Evolutionary conservation across 37 sponge, comb jelly and placozoan species (phyloP), one percentile per base, ranked within the genome.

Genomic region (Spongia lamella): DNA sequence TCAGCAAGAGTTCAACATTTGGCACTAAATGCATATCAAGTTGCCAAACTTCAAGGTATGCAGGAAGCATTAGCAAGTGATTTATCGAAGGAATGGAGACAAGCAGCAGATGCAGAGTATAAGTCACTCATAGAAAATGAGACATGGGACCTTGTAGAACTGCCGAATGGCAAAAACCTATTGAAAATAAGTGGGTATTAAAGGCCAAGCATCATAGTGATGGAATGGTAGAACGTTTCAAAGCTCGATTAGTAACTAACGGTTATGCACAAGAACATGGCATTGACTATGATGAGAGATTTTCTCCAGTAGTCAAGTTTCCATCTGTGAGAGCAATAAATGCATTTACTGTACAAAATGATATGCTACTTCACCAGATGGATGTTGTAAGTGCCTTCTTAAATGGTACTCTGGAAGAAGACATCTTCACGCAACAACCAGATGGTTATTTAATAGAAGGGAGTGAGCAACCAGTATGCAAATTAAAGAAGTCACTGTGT

Each of bases 331-430:
- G 77, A 61, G 71, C 71, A n/a, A 62, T 76, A n/a, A 38, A 77
- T 7, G 84, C 78, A 36, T 56, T 83, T 17, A 76, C 83, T 29
- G 67, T 83, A 11, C 84, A 84, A 47, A 56, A 85, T 14, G 74
- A 54, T 32, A 72, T 85, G 73, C 25, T 53, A 1, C 7, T n/a
- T n/a, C n/a, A n/a, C n/a, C n/a, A n/a, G n/a, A n/a, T n/a, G n/a
- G n/a, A n/a, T n/a, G n/a, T n/a, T n/a, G n/a, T n/a, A n/a, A 83
- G 77, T 34, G 84, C 84, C 20, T 82, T 82, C 58, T 68, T 82
- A 47, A 82, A 82, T 61, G 73, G 72, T 30, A 30, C 43, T 21
- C 54, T 82, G 57, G 55, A 74, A 25, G 83, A 82, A 22, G 75
- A 73, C 21, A 73, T 82, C 37, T 80, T 63, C 73, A 80, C 72